Base-by-base conservation (phyloP, 1,140 invertebrate genomes). In the Papilio xuthus region DNA sequence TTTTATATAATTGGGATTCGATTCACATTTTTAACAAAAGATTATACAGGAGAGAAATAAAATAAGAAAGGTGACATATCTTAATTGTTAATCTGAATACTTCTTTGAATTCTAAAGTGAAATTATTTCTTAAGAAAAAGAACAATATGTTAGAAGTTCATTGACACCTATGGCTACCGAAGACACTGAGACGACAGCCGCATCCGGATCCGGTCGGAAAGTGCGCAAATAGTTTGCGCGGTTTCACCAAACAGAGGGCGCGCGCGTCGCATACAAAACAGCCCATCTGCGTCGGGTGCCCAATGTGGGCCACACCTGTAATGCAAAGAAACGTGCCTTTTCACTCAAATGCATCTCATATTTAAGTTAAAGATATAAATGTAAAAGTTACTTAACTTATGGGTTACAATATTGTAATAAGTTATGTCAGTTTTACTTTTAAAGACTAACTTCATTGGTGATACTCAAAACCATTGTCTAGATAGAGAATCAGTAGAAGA, bases 191-290 rank as follows among this genome's bases (percentile, higher is more conserved):
- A 85, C 80, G 72, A 80, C 81, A 78, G 71, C 77, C 79, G 79
- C 80, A 80, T 85, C 84, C 83, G 84, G 69, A 88, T 87, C 87
- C 87, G 87, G 87, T 87, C 87, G 85, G 88, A 89, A 89, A 89
- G 88, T 85, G 85, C 82, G 83, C 79, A 85, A 83, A 85, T 79
- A 83, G 60, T 83, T 84, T 85, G 83, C 82, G 82, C 77, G 70
- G 80, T 88, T 88, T 88, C 85, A 83, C 86, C 83, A 83, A 86
- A 83, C 83, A 82, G 81, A 81, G 81, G 81, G 81, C 72, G 81
- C 83, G 78, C 82, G 84, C 74, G 41, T 77, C 77, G 87, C 86
- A 87, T 89, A 78, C 81, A 73, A 83, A 82, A 84, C 80, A 79
- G 82, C 72, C 32, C 53, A 60, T 41, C 74, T 60, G 74, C 50